These are phyloP conservation scores for Ranitomeya variabilis DNA, from an alignment of 2,113 vertebrate genomes.

Conservation along the genomic window DNA sequence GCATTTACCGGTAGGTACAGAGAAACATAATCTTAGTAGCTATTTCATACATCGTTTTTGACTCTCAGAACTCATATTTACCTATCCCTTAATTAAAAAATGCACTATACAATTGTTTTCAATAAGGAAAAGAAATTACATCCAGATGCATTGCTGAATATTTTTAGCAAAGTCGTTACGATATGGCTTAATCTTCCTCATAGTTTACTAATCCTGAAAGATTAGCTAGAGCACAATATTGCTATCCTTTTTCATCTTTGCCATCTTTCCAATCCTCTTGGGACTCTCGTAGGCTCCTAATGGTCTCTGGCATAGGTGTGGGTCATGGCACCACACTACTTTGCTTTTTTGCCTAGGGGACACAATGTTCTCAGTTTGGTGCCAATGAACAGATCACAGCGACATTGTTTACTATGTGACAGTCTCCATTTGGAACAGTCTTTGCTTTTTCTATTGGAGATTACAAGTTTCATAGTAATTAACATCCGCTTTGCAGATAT, in stretches of 20 bases:
- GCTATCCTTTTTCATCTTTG: neutral
- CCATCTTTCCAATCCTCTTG: too few relatives aligned
- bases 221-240: neutral
- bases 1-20: too few relatives aligned
- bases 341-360: neutral
- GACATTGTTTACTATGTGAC: neutral
- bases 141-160: neutral
- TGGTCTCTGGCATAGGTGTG: slow-evolving; percentile 3
- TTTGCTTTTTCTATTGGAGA: neutral
- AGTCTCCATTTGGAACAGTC: neutral
- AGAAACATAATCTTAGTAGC: too few relatives aligned
- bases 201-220: neutral
- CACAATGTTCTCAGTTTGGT: slow-evolving; percentile 7
- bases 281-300: neutral
- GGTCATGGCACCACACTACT: neutral
- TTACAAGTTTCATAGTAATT: neutral
- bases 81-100: neutral
- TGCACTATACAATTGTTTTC: neutral
- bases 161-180: neutral
- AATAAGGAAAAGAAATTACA: neutral
- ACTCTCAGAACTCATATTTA: neutral
- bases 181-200: neutral
- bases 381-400: slow-evolving; percentile 16
- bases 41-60: too few relatives aligned
- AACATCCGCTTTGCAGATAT: neutral